Conservation (phyloP, 2,888 invertebrate species). For the Tenodera sinensis region DNA sequence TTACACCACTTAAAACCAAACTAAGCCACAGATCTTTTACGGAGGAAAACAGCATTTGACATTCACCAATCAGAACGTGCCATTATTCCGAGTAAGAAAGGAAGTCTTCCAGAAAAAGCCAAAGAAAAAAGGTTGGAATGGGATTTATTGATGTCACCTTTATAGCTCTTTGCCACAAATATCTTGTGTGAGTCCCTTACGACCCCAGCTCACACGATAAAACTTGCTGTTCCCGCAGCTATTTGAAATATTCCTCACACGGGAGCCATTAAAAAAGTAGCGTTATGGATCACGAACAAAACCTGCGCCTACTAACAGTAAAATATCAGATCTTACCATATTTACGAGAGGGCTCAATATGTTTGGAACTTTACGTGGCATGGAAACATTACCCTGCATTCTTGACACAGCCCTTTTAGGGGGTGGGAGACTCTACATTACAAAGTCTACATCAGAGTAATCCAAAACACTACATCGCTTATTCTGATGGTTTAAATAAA, state of each 20-base stretch:
- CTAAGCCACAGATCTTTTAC: neutral
- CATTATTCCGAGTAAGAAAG: neutral
- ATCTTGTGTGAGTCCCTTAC: neutral
- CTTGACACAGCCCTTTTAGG: too few species aligned
- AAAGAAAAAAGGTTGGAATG: neutral
- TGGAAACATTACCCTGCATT: too few species aligned
- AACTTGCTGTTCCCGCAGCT: neutral
- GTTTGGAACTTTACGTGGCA: neutral
- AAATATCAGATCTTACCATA: neutral
- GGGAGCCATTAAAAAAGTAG: constrained; percentile 12
- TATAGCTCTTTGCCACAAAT: constrained; percentile 3
- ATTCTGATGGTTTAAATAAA: too few species aligned
- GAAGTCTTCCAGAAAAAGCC: neutral
- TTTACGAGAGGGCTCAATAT: neutral
- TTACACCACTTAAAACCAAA: neutral
- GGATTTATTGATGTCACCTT: constrained; percentile 12
- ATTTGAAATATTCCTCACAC: constrained; percentile 8
- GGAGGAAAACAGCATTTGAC: neutral
- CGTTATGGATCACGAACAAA: constrained; percentile 8
- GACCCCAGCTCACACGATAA: neutral
- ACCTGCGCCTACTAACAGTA: neutral
- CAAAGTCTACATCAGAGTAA: too few species aligned
- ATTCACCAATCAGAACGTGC: neutral
- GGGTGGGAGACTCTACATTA: too few species aligned
- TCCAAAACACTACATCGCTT: too few species aligned